These are phyloP conservation scores for Ennomos quercinarius DNA, from an alignment of 2,888 invertebrate species.

Conservation along the genomic window DNA sequence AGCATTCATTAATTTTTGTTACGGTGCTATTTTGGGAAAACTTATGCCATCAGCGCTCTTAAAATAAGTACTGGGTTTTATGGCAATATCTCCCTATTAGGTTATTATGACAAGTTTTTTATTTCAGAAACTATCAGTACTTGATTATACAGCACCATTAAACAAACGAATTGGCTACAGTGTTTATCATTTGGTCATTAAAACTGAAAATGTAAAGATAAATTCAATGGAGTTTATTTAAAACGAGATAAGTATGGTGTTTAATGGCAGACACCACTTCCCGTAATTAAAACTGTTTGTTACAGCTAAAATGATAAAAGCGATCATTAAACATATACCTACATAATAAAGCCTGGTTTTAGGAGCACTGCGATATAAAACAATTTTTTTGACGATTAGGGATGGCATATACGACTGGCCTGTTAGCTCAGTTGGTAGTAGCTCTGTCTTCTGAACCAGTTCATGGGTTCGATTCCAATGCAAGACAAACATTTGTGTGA, in stretches of 20 bases:
- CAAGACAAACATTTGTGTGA: too few relatives aligned
- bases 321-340: slow-evolving; percentile 57
- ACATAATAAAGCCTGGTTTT: slow-evolving; percentile 18
- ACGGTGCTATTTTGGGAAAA: too few relatives aligned
- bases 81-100: too few relatives aligned
- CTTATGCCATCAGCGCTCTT: too few relatives aligned
- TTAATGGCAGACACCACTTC: slow-evolving; percentile 69
- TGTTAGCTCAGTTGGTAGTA: too few relatives aligned
- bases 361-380: not conserved
- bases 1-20: too few relatives aligned
- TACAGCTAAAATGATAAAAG: slow-evolving; percentile 62
- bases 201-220: slow-evolving; percentile 57
- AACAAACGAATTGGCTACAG: slow-evolving; percentile 26
- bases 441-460: too few relatives aligned
- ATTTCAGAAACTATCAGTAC: slow-evolving; percentile 10
- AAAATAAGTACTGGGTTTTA: too few relatives aligned
- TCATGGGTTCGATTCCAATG: too few relatives aligned
- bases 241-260: slow-evolving; percentile 53
- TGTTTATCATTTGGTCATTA: slow-evolving; percentile 50
- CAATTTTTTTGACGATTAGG: slow-evolving; percentile 3
- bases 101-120: not conserved
- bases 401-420: not conserved
- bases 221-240: slow-evolving; percentile 49
- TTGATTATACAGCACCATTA: slow-evolving; percentile 19
- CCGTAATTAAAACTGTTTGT: slow-evolving; percentile 76